Percentiles rank a stretch among this genome's conserved stretches.
Conservation (phyloP, 2,888 invertebrate species). For the Campoplex capitator region DNA sequence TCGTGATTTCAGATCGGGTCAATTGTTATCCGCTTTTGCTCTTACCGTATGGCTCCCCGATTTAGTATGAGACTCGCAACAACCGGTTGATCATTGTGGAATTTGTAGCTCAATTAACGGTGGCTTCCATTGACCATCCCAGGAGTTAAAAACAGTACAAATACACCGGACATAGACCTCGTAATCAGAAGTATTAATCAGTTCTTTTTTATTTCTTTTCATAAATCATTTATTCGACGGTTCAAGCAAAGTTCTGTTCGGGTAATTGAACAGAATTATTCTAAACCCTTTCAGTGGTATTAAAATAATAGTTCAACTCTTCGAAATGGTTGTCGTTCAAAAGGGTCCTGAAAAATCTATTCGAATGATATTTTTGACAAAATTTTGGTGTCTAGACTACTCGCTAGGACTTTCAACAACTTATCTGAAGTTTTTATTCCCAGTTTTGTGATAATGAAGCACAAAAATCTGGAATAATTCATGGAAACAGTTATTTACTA, state of each 20-base stretch:
- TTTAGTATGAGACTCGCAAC: conserved; percentile 82
- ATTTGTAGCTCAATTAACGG: conserved; percentile 84
- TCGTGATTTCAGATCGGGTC: conserved; percentile 70
- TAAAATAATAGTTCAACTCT: neutral
- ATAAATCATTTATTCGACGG: neutral
- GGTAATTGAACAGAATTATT: neutral
- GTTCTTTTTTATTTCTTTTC: neutral
- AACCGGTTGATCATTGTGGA: conserved; percentile 83
- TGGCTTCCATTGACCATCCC: conserved; percentile 23
- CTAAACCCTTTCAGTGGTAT: neutral
- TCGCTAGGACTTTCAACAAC: neutral
- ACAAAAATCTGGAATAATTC: neutral
- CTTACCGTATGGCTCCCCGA: conserved; percentile 73
- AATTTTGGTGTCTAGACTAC: neutral
- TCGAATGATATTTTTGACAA: neutral
- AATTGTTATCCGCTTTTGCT: conserved; percentile 79
- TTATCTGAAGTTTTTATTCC: neutral
- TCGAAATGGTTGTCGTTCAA: neutral
- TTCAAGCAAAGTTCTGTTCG: neutral
- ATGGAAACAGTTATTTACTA: neutral
- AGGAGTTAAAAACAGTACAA: neutral
- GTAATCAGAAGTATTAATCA: neutral
- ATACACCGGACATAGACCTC: neutral
- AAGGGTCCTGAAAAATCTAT: neutral
- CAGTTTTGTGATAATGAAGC: too few relatives aligned